Percentiles rank a stretch among this genome's conserved stretches.
Evolutionary conservation across 2,797 vertebrate genomes (phyloP).

Genomic region (Cetoscarus ocellatus): DNA sequence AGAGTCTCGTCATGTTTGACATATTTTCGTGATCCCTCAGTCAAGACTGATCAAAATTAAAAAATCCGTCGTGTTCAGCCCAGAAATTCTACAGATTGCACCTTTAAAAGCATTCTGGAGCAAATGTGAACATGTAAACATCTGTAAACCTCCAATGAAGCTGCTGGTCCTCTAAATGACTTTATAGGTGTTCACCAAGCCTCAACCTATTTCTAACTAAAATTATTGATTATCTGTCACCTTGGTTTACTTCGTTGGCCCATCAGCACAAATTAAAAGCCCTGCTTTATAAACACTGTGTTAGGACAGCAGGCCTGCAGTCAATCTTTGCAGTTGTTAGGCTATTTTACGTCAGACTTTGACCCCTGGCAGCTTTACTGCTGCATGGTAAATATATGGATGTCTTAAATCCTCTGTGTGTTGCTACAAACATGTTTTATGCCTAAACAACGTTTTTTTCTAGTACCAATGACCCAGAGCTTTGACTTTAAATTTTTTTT

Average conservation of each 20-base stretch:
- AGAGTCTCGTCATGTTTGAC: too few relatives aligned
- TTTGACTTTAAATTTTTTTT: not conserved
- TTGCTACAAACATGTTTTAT: constrained; percentile 14
- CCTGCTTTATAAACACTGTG: constrained; percentile 37
- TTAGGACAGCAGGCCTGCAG: constrained; percentile 21
- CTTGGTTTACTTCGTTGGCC: constrained; percentile 22
- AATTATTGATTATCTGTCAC: constrained; percentile 30
- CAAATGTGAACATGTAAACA: constrained; percentile 4
- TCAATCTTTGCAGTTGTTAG: constrained; percentile 38
- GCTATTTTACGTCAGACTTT: constrained; percentile 47
- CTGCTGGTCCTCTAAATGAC: constrained; percentile 3
- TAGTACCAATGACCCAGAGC: not conserved
- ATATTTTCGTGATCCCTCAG: too few relatives aligned
- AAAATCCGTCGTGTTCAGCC: too few relatives aligned
- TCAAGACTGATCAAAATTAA: too few relatives aligned
- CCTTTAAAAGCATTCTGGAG: not conserved
- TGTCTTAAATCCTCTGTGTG: constrained; percentile 3
- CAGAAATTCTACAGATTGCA: too few relatives aligned
- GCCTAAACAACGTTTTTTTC: not conserved
- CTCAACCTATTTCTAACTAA: constrained; percentile 15
- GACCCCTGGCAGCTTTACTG: constrained; percentile 60
- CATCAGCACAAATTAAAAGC: constrained; percentile 37
- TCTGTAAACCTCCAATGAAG: not conserved
- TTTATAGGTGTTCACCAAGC: constrained; percentile 4
- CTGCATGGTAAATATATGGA: constrained; percentile 43